Evolutionary conservation across 2,888 invertebrate genomes (phyloP).

Genomic region (Salticus scenicus): DNA sequence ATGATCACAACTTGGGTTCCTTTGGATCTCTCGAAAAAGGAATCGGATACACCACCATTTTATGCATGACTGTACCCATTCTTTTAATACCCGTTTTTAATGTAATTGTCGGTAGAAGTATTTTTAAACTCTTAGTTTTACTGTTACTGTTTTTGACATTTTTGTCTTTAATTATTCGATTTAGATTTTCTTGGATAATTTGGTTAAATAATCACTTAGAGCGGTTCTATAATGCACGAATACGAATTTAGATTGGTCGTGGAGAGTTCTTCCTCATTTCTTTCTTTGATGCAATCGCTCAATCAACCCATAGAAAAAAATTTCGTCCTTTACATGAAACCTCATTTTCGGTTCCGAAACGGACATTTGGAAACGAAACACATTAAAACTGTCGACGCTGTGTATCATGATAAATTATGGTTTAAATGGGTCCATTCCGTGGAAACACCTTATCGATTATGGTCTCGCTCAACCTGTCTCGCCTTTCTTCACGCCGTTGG

Average conservation of each 20-base stretch:
- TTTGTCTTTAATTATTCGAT: no score
- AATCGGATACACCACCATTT: no score
- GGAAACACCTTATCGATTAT: background rate
- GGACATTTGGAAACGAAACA: background rate
- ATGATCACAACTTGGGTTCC: no score
- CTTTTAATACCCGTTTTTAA: no score
- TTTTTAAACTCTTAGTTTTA: no score
- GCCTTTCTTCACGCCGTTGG: background rate
- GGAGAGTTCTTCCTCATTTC: background rate
- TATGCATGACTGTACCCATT: no score
- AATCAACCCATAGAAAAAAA: background rate
- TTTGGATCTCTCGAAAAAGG: no score
- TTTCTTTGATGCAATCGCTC: no score
- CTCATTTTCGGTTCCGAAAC: slow-evolving; percentile 13
- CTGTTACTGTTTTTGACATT: no score
- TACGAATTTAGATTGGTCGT: slow-evolving; percentile 21
- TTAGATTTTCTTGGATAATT: no score
- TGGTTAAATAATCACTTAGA: no score
- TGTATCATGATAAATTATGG: slow-evolving; percentile 18
- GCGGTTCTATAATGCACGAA: slow-evolving; percentile 9
- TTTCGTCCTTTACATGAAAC: background rate
- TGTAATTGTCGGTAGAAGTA: no score
- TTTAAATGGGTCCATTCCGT: slow-evolving; percentile 33
- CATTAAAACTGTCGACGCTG: background rate
- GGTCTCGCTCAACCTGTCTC: background rate